Evolutionary conservation across 23 tunicate genomes (phyloP).

Genomic region (Botrylloides violaceus): DNA sequence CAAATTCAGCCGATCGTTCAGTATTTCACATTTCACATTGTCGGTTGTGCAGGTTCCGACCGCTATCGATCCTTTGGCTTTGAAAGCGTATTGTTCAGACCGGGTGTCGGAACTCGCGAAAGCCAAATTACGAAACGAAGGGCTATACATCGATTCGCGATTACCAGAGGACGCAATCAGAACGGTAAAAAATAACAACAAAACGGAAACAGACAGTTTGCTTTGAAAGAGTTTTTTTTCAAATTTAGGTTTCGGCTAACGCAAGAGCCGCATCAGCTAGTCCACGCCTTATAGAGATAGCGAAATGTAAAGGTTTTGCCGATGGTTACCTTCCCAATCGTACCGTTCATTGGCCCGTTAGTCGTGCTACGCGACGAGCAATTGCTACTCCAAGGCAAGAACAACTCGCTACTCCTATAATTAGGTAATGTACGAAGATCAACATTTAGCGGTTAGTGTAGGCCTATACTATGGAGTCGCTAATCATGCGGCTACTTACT

Average conservation of each 20-base stretch:
- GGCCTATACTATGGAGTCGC: neutral
- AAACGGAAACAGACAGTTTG: too few relatives aligned
- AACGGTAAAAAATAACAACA: slow-evolving; percentile 40
- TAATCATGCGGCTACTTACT: neutral
- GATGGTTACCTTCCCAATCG: slow-evolving; percentile 77
- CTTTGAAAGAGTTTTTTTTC: neutral
- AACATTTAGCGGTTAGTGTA: neutral
- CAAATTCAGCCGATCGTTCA: too few relatives aligned
- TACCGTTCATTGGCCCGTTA: slow-evolving; percentile 73
- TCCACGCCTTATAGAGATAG: slow-evolving; percentile 51
- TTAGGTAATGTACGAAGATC: slow-evolving; percentile 37
- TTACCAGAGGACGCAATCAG: slow-evolving; percentile 73
- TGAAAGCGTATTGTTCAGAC: slow-evolving; percentile 35
- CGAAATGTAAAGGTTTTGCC: slow-evolving; percentile 62
- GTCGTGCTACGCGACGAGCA: slow-evolving; percentile 70
- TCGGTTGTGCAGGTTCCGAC: slow-evolving; percentile 56
- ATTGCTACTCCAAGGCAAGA: slow-evolving; percentile 58
- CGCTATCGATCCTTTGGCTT: slow-evolving; percentile 35
- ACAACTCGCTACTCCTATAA: slow-evolving; percentile 55
- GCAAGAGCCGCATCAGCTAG: slow-evolving; percentile 70
- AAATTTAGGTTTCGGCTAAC: slow-evolving; percentile 24
- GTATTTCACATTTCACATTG: too few relatives aligned
- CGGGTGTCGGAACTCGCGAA: slow-evolving; percentile 66
- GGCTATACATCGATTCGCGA: slow-evolving; percentile 75
- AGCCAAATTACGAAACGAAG: slow-evolving; percentile 49